Percentiles rank a stretch among this genome's conserved stretches.
These are phyloP conservation scores for Apis florea DNA, from an alignment of 1,140 invertebrate species.

Conservation along the genomic window DNA sequence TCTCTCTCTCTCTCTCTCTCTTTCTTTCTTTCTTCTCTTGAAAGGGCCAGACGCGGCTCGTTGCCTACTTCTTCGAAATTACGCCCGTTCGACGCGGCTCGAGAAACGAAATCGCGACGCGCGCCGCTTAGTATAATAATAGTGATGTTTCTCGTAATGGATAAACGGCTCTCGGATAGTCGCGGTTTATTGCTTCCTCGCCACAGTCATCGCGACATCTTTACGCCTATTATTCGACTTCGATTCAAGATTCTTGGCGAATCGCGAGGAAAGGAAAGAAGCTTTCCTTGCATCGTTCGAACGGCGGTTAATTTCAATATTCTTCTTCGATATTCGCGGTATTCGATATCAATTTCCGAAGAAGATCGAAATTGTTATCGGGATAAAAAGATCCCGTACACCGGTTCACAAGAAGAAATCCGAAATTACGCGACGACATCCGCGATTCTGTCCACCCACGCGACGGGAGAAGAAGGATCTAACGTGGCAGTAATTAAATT, in stretches of 20 bases:
- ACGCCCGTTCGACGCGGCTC: neutral
- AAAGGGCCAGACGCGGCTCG: neutral
- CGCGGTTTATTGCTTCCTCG: slow-evolving; percentile 12
- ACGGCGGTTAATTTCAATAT: neutral
- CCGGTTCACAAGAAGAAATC: too few relatives aligned
- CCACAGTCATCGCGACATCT: neutral
- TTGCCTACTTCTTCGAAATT: slow-evolving; percentile 13
- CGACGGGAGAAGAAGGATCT: neutral
- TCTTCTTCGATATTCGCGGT: neutral
- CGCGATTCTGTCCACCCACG: neutral
- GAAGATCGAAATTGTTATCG: too few relatives aligned
- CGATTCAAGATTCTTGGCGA: neutral
- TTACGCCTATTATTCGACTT: neutral
- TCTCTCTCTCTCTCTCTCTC: too few relatives aligned
- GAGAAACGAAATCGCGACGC: neutral
- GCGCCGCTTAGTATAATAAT: neutral
- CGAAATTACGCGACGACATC: too few relatives aligned
- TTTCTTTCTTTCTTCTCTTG: too few relatives aligned
- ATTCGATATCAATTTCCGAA: neutral
- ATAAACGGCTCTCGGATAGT: neutral
- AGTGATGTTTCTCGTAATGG: neutral
- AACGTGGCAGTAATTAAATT: slow-evolving; percentile 48
- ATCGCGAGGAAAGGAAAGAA: neutral
- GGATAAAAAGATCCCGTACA: too few relatives aligned
- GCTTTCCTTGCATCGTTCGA: neutral